Evolutionary conservation across 2,888 invertebrate species (phyloP), one percentile per base, ranked within the genome.

Genomic region (Aethes cnicana): DNA sequence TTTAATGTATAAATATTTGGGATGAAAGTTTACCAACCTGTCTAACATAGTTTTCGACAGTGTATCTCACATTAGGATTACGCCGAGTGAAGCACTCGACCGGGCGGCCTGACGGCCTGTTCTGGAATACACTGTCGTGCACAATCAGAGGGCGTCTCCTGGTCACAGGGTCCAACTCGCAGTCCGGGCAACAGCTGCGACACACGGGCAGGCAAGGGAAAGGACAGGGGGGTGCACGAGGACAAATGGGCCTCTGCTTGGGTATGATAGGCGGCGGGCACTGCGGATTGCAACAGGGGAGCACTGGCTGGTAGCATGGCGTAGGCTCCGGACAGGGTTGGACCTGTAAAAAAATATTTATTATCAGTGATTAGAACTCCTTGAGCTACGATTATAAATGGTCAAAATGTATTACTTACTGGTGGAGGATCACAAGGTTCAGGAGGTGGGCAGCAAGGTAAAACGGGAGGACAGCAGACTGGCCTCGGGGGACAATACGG

Each of bases 141-240:
- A 91, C 91, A 57, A 92, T 91, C 26, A 92, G 74, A 2, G 92
- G 92, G 57, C 92, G 81, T 57, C 92, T 87, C 8, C 90, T 83
- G 0, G 91, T 91, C 42, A 92, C 91, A 1, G 92, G 92, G 54
- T 92, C 92, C n/a, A 79, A 33, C 55, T 81, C 62, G 59, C 85
- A 81, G 43, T 73, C 53, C 1, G 84, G 78, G 35, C 91, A 91
- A 55, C 78, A 80, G 30, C 90, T 90, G 48, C 90, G 83, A 49
- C 74, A 63, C 1, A 91, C 56, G 1, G 90, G 90, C 5, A 91
- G 66, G 56, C 90, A 90, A 1, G 91, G 91, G 33, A 84, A 91
- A 0, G 74, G 77, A 2, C 72, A 66, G 4, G 83, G 90, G 1
- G 87, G 86, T 1, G 88, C 74, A 52, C 89, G 72, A 2, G 88